phyloP scores from a whole-genome alignment of 2,888 invertebrate species.

The Homarus gammarus region DNA sequence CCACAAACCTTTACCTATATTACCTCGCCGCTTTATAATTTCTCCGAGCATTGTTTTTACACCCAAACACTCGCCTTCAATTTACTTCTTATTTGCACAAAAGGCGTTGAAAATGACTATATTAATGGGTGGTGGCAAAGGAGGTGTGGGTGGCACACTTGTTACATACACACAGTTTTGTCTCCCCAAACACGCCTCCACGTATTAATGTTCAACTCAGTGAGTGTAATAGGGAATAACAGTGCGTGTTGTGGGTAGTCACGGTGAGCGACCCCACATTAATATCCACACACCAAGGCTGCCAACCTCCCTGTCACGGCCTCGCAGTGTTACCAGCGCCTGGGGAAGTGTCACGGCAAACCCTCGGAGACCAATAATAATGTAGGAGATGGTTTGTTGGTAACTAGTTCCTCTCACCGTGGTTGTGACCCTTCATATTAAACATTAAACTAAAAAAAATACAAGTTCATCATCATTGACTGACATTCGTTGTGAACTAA shows the following conservation, averaged over 20 bases:
- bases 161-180: conserved; percentile 9
- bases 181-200: conserved; percentile 38
- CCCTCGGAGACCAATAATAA: no score
- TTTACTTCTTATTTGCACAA: not conserved
- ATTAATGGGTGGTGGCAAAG: no score
- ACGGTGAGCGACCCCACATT: conserved; percentile 28
- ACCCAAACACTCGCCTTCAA: not conserved
- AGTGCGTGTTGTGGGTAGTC: conserved; percentile 18
- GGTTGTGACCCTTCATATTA: no score
- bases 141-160: conserved; percentile 26
- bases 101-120: no score
- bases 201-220: conserved; percentile 43
- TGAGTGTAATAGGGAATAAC: conserved; percentile 60
- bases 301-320: not conserved
- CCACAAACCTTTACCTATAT: not conserved
- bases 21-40: not conserved
- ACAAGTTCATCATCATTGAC: no score
- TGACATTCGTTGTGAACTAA: no score
- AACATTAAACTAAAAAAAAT: no score
- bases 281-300: conserved; percentile 15
- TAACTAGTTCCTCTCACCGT: no score
- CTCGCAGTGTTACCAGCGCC: no score
- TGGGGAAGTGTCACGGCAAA: no score
- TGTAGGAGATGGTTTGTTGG: no score
- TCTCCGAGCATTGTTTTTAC: not conserved